Evolutionary conservation across 2,797 vertebrate species (phyloP).

Genomic region (Phaenicophaeus curvirostris): DNA sequence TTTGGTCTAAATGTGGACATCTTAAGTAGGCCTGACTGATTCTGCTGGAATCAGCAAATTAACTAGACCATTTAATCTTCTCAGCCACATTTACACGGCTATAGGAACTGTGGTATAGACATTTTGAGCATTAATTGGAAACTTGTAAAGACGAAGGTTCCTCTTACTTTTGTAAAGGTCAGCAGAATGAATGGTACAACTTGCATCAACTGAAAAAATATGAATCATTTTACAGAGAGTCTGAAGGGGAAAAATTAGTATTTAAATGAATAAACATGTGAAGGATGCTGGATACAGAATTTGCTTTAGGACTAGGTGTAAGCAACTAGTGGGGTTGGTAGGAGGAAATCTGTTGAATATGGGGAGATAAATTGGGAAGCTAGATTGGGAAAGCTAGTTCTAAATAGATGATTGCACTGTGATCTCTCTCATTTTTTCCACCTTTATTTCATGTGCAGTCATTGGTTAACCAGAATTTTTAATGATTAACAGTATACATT

Average conservation of each 20-base stretch:
- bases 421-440: accelerated
- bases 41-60: constrained; percentile 38
- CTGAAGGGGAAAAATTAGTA: background rate
- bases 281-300: background rate
- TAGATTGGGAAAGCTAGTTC: background rate
- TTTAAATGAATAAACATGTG: background rate
- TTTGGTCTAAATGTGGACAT: background rate
- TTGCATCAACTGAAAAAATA: background rate
- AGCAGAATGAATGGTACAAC: background rate
- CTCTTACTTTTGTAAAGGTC: background rate
- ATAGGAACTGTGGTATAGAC: background rate
- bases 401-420: background rate
- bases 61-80: constrained; percentile 27
- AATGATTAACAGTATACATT: background rate
- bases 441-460: background rate
- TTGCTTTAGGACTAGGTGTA: background rate
- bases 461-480: background rate
- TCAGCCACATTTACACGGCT: background rate
- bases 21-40: background rate
- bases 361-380: background rate
- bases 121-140: background rate
- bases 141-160: constrained; percentile 4
- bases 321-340: background rate
- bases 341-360: background rate
- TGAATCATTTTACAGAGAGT: background rate